Evolutionary conservation across 1,140 invertebrate genomes (phyloP), one percentile per base, ranked within the genome.

Genomic region (Leptinotarsa texana): DNA sequence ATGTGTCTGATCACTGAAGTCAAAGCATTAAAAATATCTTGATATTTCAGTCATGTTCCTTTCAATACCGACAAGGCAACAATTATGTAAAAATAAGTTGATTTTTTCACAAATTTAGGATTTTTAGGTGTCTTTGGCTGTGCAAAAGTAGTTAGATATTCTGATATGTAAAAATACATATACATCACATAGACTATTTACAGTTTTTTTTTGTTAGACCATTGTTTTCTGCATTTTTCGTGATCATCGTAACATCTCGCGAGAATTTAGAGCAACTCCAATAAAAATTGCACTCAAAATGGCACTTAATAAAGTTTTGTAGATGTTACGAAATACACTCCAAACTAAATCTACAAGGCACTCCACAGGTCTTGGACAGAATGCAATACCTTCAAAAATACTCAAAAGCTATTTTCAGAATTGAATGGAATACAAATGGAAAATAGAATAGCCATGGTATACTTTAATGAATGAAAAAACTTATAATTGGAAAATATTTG

Each of bases 101-200:
- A 27, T 33, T 70, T 71, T 24, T 51, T 33, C 69, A 61, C 42
- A 69, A 22, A n/a, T 49, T 51, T 24, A 27, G 33, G n/a, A 27
- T 71, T 42, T 42, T 18, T 22, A 42, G 24, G 15, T 33, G 24
- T 63, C 72, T 75, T 80, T 79, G 75, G 75, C 75, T 71, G 78
- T 78, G 78, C 78, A 78, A 78, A 81, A 81, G 78, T 81, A 79
- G 75, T 81, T 77, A 76, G 74, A 63, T 72, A 74, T 62, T 80
- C 73, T 80, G 81, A 82, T 82, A 82, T 82, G 81, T 82, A 82
- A 82, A 82, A 82, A 81, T 82, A 82, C 79, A 82, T 77, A 77
- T 82, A 80, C 72, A 78, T 74, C 76, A 78, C 70, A 76, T 82
- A 80, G 75, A 82, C 57, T 82, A 82, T 82, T 69, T 82, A 80